Percentiles rank a stretch among this genome's conserved stretches.
phyloP scores from a whole-genome alignment of 2,113 vertebrate species.

The Perca flavescens region DNA sequence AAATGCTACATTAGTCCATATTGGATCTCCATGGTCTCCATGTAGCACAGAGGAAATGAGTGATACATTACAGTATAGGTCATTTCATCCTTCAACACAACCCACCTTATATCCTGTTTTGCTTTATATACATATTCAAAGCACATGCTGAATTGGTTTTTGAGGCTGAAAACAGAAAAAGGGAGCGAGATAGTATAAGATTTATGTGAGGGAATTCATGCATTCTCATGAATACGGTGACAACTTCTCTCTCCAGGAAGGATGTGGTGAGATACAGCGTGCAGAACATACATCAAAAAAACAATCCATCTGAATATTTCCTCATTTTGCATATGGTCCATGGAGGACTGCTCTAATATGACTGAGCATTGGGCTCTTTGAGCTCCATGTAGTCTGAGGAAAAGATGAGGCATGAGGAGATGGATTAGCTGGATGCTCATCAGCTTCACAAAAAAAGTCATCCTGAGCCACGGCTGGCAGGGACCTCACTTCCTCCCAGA shows the following conservation, averaged over 20 bases:
- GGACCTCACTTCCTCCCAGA: slow-evolving; percentile 47
- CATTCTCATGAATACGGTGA: slow-evolving; percentile 54
- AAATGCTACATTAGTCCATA: slow-evolving; percentile 52
- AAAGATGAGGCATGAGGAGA: slow-evolving; percentile 53
- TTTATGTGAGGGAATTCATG: slow-evolving; percentile 63
- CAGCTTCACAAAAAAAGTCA: slow-evolving; percentile 60
- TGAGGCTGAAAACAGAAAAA: slow-evolving; percentile 34
- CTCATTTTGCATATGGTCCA: slow-evolving; percentile 61
- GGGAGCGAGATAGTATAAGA: slow-evolving; percentile 41
- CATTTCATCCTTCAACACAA: slow-evolving; percentile 52
- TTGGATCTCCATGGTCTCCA: slow-evolving; percentile 40
- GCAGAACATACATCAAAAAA: slow-evolving; percentile 55
- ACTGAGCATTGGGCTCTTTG: slow-evolving; percentile 41
- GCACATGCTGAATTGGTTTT: slow-evolving; percentile 25
- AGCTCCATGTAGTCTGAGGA: slow-evolving; percentile 39
- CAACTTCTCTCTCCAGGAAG: slow-evolving; percentile 43
- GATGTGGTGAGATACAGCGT: slow-evolving; percentile 29
- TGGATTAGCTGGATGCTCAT: slow-evolving; percentile 62
- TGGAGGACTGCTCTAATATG: slow-evolving; percentile 37
- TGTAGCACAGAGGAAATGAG: slow-evolving; percentile 57
- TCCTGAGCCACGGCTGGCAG: slow-evolving; percentile 35
- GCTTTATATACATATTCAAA: slow-evolving; percentile 58
- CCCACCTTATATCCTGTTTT: slow-evolving; percentile 33
- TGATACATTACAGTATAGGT: slow-evolving; percentile 43
- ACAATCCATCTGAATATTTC: slow-evolving; percentile 54